Evolutionary conservation across 1,140 invertebrate species (phyloP).

Genomic region (Drosophila sp.): DNA sequence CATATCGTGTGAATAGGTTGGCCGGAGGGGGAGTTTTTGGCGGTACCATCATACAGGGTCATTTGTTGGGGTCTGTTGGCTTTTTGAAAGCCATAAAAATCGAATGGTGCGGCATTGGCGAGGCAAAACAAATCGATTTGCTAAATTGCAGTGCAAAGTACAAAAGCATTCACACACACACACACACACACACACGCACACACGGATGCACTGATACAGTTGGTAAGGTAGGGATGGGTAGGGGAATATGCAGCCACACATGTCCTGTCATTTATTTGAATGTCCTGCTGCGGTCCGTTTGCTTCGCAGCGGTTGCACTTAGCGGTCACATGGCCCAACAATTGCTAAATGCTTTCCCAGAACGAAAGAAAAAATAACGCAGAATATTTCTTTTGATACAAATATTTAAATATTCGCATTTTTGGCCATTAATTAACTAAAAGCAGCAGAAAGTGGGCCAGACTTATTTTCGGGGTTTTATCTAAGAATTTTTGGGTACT

Average conservation of each 20-base stretch:
- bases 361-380: background rate
- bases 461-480: constrained; percentile 15
- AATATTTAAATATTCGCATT: constrained; percentile 48
- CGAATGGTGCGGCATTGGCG: constrained; percentile 58
- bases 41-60: constrained; percentile 36
- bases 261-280: constrained; percentile 55
- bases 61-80: constrained; percentile 70
- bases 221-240: background rate
- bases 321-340: constrained; percentile 44
- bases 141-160: constrained; percentile 78
- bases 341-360: constrained; percentile 24
- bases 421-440: constrained; percentile 37
- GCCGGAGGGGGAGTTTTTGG: background rate
- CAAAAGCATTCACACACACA: constrained; percentile 43
- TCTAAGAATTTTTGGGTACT: constrained; percentile 41
- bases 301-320: constrained; percentile 35
- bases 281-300: constrained; percentile 41
- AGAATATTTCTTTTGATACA: constrained; percentile 5
- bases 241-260: constrained; percentile 18
- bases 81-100: constrained; percentile 78
- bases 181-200: constrained; percentile 24
- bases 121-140: constrained; percentile 76
- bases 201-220: constrained; percentile 15
- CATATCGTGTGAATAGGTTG: constrained; percentile 19
- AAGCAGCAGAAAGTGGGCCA: constrained; percentile 8